Evolutionary conservation across 2,797 vertebrate species (phyloP), one percentile per base, ranked within the genome.

Genomic region (Paguma larvata): DNA sequence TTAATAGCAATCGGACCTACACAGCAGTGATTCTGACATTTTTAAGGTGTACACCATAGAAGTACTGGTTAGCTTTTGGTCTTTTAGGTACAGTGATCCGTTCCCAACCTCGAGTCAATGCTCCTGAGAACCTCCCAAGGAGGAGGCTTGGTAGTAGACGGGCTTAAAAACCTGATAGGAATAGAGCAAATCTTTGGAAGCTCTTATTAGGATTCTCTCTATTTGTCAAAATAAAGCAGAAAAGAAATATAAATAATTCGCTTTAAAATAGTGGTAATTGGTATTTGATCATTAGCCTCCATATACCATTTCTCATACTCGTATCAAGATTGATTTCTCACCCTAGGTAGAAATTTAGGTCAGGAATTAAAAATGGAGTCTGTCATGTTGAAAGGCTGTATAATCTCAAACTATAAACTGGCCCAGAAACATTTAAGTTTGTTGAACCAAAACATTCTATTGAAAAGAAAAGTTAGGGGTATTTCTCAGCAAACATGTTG

Each of bases 391-490:
- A 53, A 13, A 93, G 21, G 34, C 73, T 73, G 3, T 80, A 4
- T 85, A 89, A 86, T 89, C 85, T 96, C 46, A 91, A 68, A 83
- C 51, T 94, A 6, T 59, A 63, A 79, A 63, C 79, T 84, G 51
- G 11, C 53, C 83, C 23, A 86, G 62, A 89, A 83, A 51, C 73
- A 62, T 82, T 89, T 82, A 32, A 27, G 3, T 93, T 90, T 94
- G n/a, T 56, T 89, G 41, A 86, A 73, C 68, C 34, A 89, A 86
- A 96, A 30, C 25, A 32, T 80, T 85, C 72, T 85, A 30, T 59
- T 89, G 38, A 34, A 88, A 59, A 85, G 62, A 70, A 90, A 78
- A 18, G 9, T 75, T 85, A 82, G 7, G 21, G 10, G 2, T 91
- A n/a, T 92, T 88, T 92, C 85, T 96, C 18, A 88, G 78, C 38